A percentile compares a stretch with the other conserved stretches of the same genome.
Conservation (phyloP, 2,888 invertebrate genomes). For the Sycophila texana region DNA sequence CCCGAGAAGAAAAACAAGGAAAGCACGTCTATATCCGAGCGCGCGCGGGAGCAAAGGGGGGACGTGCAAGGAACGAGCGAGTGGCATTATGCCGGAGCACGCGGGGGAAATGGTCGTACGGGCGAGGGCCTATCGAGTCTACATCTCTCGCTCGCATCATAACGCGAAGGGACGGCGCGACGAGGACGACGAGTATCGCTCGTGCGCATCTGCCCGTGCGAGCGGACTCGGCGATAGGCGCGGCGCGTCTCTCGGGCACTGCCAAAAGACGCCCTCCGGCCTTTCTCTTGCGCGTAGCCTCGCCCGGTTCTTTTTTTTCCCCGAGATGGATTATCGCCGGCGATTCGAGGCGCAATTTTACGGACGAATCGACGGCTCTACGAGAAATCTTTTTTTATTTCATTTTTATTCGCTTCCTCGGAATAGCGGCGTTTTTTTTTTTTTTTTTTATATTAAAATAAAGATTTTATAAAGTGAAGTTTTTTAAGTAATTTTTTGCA, state of each 20-base stretch:
- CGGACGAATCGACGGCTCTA: neutral
- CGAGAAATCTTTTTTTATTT: neutral
- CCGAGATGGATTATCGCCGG: conserved; percentile 27
- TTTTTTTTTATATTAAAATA: neutral
- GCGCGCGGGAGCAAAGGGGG: neutral
- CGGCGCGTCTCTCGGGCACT: neutral
- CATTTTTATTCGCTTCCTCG: no score
- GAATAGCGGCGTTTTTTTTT: neutral
- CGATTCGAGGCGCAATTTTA: conserved; percentile 21
- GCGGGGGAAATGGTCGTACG: neutral
- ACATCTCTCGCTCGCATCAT: conserved; percentile 13
- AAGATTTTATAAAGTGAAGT: neutral
- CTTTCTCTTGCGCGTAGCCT: neutral
- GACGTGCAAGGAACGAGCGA: neutral
- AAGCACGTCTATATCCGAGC: neutral
- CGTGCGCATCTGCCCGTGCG: conserved; percentile 38
- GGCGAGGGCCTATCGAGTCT: neutral
- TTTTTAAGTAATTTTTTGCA: no score
- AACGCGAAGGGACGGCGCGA: neutral
- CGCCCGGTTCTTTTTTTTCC: neutral
- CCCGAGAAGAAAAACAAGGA: neutral
- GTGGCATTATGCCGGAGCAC: conserved; percentile 27
- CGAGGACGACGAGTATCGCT: conserved; percentile 8
- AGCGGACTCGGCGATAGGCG: neutral
- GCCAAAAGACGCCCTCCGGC: conserved; percentile 21